phyloP scores from a whole-genome alignment of 2,888 invertebrate genomes.

The Thyatira batis region DNA sequence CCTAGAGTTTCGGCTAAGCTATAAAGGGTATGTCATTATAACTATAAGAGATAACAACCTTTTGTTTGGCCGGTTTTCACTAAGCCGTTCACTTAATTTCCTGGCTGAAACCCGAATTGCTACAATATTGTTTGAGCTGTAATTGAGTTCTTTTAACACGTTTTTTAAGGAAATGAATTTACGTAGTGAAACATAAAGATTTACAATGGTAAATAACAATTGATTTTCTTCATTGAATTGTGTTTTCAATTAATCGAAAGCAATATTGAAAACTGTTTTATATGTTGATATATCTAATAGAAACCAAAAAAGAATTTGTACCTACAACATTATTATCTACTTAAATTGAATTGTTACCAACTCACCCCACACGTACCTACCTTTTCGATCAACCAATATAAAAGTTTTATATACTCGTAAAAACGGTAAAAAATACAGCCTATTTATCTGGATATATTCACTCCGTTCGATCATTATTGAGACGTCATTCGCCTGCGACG shows the following conservation, averaged over 20 bases:
- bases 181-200: background rate
- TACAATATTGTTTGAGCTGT: conserved; percentile 76
- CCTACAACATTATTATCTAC: no score
- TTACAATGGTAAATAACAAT: background rate
- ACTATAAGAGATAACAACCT: conserved; percentile 71
- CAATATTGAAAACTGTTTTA: background rate
- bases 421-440: conserved; percentile 17
- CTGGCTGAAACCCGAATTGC: conserved; percentile 70
- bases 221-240: background rate
- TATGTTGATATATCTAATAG: background rate
- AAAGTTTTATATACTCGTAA: conserved; percentile 18
- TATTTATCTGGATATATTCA: conserved; percentile 21
- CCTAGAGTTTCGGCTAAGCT: conserved; percentile 50
- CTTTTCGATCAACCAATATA: conserved; percentile 12
- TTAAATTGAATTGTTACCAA: background rate
- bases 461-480: conserved; percentile 31
- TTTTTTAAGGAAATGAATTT: conserved; percentile 75
- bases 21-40: conserved; percentile 64
- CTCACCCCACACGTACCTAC: conserved; percentile 5
- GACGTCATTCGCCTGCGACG: conserved; percentile 21
- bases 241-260: background rate
- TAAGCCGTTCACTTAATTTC: conserved; percentile 79
- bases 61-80: conserved; percentile 60
- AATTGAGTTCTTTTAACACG: conserved; percentile 75
- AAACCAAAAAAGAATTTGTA: no score